Evolutionary conservation across 2,113 vertebrate genomes (phyloP), one percentile per base, ranked within the genome.

Genomic region (Trogon melanurus): DNA sequence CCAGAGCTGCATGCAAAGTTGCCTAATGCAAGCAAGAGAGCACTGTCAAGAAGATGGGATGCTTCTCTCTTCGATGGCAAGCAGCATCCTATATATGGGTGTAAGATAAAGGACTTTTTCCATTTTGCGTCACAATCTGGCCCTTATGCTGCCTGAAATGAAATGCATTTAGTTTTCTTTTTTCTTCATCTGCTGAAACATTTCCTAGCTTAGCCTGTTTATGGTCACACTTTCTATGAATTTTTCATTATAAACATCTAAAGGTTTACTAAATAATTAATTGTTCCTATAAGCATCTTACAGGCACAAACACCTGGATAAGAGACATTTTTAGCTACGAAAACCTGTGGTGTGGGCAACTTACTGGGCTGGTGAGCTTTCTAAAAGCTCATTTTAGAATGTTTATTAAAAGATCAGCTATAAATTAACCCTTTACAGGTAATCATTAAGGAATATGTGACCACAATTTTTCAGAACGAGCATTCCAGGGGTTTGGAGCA

Each of bases 211-310:
- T 67, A 48, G 56, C 67, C 85, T 84, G 82, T 91, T 92, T 94
- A 78, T 75, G 93, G 85, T 93, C 90, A 94, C 69, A 67, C 21
- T 91, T 96, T 56, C 48, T 81, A 93, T 95, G 72, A 96, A 92
- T 96, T 88, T 94, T 97, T 97, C 93, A 96, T 96, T 80, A 75
- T 50, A 91, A 92, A 86, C 65, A 94, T 72, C 48, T 69, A 95
- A 84, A 92, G 16, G n/a, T 94, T 95, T 89, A 84, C 71, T 97
- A 95, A 96, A 96, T 95, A 93, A 95, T 96, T 96, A 62, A 95
- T 94, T 92, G 70, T 23, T 91, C 30, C 85, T 89, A 65, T 91
- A 95, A 89, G 50, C 30, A 75, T 79, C 36, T 92, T 84, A 90
- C 48, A 81, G 82, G 71, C 64, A 75, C 34, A 81, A 85, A n/a